Evolutionary conservation across 2,113 vertebrate genomes (phyloP).

Genomic region (Dolichallabes microphthalmus): DNA sequence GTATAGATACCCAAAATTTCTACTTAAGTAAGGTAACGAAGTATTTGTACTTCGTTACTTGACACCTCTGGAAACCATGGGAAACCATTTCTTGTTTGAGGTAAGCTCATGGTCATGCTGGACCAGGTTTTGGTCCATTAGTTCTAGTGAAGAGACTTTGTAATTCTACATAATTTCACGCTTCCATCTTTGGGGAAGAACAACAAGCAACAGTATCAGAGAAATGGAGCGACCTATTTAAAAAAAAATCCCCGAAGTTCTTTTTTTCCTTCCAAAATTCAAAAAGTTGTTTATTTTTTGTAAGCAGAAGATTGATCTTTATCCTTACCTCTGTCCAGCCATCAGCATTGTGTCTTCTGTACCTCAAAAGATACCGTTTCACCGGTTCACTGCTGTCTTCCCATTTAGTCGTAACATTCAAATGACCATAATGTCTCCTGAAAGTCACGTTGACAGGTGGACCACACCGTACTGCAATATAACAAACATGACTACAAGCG

Average conservation of each 20-base stretch:
- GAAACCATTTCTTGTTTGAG: background rate
- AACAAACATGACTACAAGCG: background rate
- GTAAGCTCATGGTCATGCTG: background rate
- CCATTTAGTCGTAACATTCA: constrained; percentile 61
- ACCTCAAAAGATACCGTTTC: constrained; percentile 53
- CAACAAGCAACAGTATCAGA: background rate
- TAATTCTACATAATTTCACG: background rate
- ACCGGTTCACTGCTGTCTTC: background rate
- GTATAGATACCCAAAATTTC: too few relatives aligned
- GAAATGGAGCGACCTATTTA: background rate
- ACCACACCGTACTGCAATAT: constrained; percentile 63
- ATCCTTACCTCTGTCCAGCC: constrained; percentile 59
- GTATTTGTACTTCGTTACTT: too few relatives aligned
- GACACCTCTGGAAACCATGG: too few relatives aligned
- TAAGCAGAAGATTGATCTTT: constrained; percentile 10
- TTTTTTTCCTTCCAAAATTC: background rate
- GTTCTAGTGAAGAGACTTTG: background rate
- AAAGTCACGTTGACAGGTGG: constrained; percentile 52
- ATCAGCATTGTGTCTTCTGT: constrained; percentile 44
- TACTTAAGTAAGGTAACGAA: too few relatives aligned
- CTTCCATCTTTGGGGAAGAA: background rate
- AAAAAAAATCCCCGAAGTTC: background rate
- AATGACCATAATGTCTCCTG: constrained; percentile 48
- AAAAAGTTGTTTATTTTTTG: background rate
- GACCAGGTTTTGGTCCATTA: background rate